phyloP scores from a whole-genome alignment of 2,113 vertebrate genomes.

The Macroglossus sobrinus region DNA sequence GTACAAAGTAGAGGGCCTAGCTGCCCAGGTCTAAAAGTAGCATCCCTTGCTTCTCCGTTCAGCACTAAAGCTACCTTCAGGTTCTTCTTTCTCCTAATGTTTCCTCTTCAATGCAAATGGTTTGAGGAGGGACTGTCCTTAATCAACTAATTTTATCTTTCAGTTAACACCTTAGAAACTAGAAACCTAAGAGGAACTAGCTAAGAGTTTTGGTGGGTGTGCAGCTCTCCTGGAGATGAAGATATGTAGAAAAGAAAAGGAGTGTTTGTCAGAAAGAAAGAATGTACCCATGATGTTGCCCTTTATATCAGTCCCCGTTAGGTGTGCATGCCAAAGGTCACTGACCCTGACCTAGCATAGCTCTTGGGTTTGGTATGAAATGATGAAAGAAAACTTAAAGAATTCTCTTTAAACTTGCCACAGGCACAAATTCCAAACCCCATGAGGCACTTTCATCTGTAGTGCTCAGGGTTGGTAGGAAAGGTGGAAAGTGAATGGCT shows the following conservation, averaged over 20 bases:
- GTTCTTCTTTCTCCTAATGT: background rate
- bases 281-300: background rate
- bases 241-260: background rate
- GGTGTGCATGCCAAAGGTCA: background rate
- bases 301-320: background rate
- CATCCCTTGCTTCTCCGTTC: background rate
- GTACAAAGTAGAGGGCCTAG: background rate
- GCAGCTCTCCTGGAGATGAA: background rate
- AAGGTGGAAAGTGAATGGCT: constrained; percentile 11
- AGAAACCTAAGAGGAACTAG: background rate
- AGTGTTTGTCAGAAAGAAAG: background rate
- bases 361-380: constrained; percentile 35
- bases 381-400: constrained; percentile 42
- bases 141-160: background rate
- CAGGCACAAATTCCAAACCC: constrained; percentile 30
- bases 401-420: background rate
- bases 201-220: background rate
- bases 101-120: background rate
- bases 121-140: background rate
- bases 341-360: constrained; percentile 10
- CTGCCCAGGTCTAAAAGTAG: background rate
- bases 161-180: background rate
- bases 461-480: background rate
- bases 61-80: background rate
- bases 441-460: background rate